phyloP scores from a whole-genome alignment of 2,113 vertebrate species.

The Himantopus leucocephalus region DNA sequence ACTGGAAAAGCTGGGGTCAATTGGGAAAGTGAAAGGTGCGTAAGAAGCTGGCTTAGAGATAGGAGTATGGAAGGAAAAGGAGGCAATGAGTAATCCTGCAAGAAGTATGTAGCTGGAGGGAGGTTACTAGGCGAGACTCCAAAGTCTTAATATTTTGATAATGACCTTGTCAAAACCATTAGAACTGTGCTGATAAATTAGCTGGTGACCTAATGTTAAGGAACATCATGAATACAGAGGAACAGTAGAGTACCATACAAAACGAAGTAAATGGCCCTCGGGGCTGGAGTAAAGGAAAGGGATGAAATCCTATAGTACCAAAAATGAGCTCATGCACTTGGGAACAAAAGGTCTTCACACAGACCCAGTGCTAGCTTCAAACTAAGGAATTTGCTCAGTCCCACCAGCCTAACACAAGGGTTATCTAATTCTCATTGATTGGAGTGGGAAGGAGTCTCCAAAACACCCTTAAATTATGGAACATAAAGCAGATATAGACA shows the following conservation, averaged over 20 bases:
- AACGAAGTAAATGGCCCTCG: background rate
- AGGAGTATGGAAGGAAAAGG: constrained; percentile 11
- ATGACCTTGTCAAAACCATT: constrained; percentile 48
- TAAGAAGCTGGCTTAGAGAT: constrained; percentile 40
- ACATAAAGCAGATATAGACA: background rate
- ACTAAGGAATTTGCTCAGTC: background rate
- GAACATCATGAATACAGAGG: background rate
- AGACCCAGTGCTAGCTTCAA: background rate
- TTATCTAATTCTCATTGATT: background rate
- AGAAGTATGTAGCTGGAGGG: constrained; percentile 22
- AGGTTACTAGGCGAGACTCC: constrained; percentile 31
- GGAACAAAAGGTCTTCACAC: background rate
- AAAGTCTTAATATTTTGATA: constrained; percentile 55
- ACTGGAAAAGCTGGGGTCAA: constrained; percentile 5
- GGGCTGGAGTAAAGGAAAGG: background rate
- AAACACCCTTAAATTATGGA: background rate
- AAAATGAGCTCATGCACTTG: constrained; percentile 6
- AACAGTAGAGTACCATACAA: background rate
- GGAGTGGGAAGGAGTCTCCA: background rate
- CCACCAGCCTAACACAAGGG: background rate
- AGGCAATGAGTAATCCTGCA: constrained; percentile 55
- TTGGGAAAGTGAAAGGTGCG: constrained; percentile 32
- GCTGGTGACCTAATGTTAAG: constrained; percentile 27
- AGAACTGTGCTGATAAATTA: constrained; percentile 33
- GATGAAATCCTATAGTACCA: background rate